Evolutionary conservation across 2,797 vertebrate genomes (phyloP).

Genomic region (Myripristis murdjan): DNA sequence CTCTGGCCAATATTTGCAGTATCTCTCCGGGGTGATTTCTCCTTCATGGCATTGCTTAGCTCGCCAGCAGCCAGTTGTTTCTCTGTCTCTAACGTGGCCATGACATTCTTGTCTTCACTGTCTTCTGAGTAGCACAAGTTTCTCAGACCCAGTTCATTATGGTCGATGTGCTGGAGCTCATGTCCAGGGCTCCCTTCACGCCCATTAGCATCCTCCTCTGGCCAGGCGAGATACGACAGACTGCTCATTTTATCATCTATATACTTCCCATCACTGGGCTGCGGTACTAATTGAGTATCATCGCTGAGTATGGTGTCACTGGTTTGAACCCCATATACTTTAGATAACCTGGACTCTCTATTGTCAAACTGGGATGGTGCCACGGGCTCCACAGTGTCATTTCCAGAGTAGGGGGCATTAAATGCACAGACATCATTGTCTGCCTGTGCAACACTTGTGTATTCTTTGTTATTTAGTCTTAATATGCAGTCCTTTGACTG

Average conservation of each 20-base stretch:
- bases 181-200: slow-evolving; percentile 45
- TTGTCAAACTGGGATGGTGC: slow-evolving; percentile 41
- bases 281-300: slow-evolving; percentile 22
- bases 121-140: slow-evolving; percentile 76
- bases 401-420: slow-evolving; percentile 54
- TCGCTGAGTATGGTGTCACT: slow-evolving; percentile 41
- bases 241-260: slow-evolving; percentile 41
- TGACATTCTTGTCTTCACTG: slow-evolving; percentile 57
- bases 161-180: slow-evolving; percentile 66
- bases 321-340: slow-evolving; percentile 67
- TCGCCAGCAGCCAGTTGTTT: slow-evolving; percentile 76
- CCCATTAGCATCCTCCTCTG: slow-evolving; percentile 48
- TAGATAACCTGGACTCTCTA: slow-evolving; percentile 72
- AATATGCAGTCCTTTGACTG: slow-evolving; percentile 54
- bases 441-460: slow-evolving; percentile 40
- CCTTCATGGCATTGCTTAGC: slow-evolving; percentile 73
- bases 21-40: slow-evolving; percentile 72
- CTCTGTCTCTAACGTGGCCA: slow-evolving; percentile 69
- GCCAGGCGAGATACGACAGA: slow-evolving; percentile 59
- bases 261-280: slow-evolving; percentile 43
- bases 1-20: slow-evolving; percentile 14
- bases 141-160: slow-evolving; percentile 84
- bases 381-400: slow-evolving; percentile 49
- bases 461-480: slow-evolving; percentile 55
- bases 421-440: slow-evolving; percentile 46